Evolutionary conservation across 2,113 vertebrate species (phyloP).

Genomic region (Phalacrocorax carbo): DNA sequence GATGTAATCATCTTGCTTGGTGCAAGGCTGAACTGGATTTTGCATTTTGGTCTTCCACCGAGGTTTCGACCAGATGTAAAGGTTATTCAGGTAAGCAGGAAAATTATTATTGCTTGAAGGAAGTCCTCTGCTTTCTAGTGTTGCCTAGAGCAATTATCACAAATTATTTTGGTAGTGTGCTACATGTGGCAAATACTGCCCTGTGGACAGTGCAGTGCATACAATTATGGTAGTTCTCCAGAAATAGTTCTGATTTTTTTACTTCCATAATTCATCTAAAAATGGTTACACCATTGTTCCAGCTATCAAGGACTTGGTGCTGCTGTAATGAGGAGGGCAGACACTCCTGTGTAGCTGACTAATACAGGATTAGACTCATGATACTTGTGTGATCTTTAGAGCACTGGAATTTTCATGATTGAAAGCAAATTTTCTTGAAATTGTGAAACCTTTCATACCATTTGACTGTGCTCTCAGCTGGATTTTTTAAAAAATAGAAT

Average conservation of each 20-base stretch:
- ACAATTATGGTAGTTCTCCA: not conserved
- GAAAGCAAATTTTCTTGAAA: not conserved
- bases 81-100: slow-evolving; percentile 86
- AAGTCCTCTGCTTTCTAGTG: not conserved
- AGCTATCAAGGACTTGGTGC: not conserved
- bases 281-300: not conserved
- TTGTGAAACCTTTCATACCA: not conserved
- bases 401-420: not conserved
- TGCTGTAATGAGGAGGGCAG: no score
- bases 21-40: slow-evolving; percentile 95
- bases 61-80: slow-evolving; percentile 87
- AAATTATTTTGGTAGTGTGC: not conserved
- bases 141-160: not conserved
- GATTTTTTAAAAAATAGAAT: not conserved
- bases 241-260: not conserved
- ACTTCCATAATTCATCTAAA: not conserved
- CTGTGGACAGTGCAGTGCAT: not conserved
- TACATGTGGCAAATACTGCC: not conserved
- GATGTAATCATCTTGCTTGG: slow-evolving; percentile 92
- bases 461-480: not conserved
- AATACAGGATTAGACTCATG: not conserved
- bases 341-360: not conserved
- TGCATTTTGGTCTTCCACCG: slow-evolving; percentile 94
- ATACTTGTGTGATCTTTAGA: not conserved
- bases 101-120: not conserved